Evolutionary conservation across 1,140 invertebrate species (phyloP).

Genomic region (Triops cancriformis): DNA sequence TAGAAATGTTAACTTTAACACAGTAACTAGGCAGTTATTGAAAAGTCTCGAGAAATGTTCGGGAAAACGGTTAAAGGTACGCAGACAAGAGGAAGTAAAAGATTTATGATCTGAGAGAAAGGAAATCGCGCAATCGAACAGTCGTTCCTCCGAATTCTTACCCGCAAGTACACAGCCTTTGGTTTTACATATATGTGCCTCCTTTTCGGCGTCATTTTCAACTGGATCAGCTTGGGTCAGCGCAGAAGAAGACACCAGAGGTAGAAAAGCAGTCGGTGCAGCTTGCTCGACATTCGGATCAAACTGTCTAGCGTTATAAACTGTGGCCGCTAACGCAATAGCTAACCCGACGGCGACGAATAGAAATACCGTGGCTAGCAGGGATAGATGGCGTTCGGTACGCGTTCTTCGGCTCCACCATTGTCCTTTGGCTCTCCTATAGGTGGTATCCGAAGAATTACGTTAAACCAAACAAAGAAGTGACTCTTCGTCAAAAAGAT

Average conservation of each 20-base stretch:
- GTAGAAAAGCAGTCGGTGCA: conserved; percentile 17
- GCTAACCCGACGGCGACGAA: conserved; percentile 56
- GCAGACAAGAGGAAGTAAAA: neutral
- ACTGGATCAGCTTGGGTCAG: conserved; percentile 9
- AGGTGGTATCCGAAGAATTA: neutral
- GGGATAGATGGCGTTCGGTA: conserved; percentile 62
- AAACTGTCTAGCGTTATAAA: conserved; percentile 32
- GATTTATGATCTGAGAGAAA: too few species aligned
- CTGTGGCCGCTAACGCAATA: conserved; percentile 52
- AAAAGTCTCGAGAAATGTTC: neutral
- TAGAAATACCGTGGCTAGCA: conserved; percentile 52
- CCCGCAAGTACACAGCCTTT: conserved; percentile 39
- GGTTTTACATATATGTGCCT: conserved; percentile 35
- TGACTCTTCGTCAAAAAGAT: neutral
- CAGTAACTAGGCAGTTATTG: neutral
- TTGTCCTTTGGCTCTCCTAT: conserved; percentile 39
- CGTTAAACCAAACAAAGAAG: neutral
- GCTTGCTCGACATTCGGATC: neutral
- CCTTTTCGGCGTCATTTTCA: conserved; percentile 21
- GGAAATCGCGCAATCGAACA: too few species aligned
- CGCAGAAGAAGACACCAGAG: conserved; percentile 32
- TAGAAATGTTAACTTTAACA: conserved; percentile 14
- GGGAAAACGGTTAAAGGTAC: neutral
- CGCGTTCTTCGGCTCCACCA: conserved; percentile 75
- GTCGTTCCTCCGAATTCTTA: conserved; percentile 30